Evolutionary conservation across 2,888 invertebrate species (phyloP).

Genomic region (Argyresthia goedartella): DNA sequence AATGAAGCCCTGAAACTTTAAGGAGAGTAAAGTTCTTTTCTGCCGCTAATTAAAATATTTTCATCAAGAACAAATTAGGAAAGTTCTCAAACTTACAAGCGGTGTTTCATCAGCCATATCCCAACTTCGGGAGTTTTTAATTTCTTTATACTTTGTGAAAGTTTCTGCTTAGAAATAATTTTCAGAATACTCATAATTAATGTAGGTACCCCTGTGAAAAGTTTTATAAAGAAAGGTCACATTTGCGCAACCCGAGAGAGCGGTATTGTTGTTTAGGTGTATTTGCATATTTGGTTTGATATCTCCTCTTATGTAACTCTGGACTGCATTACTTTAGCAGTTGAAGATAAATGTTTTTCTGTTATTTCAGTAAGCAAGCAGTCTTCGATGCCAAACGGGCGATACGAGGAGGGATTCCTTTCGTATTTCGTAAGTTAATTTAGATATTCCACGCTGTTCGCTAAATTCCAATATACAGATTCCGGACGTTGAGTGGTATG

Average conservation of each 20-base stretch:
- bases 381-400: slow-evolving; percentile 97
- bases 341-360: slow-evolving; percentile 8
- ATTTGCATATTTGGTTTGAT: background rate
- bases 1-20: no score
- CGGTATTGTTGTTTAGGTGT: no score
- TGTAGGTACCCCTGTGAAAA: no score
- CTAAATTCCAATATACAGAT: background rate
- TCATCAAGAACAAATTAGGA: background rate
- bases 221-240: no score
- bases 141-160: background rate
- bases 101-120: no score
- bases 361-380: slow-evolving; percentile 87
- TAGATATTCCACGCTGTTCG: background rate
- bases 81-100: background rate
- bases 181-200: no score
- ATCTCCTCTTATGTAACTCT: background rate
- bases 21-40: background rate
- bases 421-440: slow-evolving; percentile 93
- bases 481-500: no score
- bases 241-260: no score
- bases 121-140: background rate
- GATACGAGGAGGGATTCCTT: slow-evolving; percentile 96
- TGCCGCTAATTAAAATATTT: background rate
- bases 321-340: background rate
- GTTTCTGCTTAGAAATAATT: background rate